Conservation (phyloP, 2,888 invertebrate species). For the Liopterus haemorrhoidalis region DNA sequence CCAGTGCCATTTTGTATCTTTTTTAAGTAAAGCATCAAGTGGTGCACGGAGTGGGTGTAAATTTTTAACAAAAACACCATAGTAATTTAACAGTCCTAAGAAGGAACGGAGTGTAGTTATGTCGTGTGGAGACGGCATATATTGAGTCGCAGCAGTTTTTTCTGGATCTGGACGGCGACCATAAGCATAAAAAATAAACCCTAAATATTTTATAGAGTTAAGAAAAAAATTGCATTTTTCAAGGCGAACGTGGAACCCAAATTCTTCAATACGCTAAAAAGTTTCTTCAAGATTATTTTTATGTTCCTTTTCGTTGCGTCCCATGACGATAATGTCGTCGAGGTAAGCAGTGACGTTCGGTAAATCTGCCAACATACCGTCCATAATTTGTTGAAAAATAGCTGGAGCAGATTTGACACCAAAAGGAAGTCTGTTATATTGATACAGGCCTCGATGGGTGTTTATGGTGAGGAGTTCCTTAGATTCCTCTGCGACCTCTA, state of each 20-base stretch:
- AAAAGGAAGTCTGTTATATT: conserved; percentile 38
- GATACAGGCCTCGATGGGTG: conserved; percentile 34
- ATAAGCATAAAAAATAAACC: not conserved
- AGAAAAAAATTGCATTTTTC: not conserved
- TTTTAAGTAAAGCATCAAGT: not conserved
- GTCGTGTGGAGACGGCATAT: conserved; percentile 1
- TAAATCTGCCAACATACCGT: conserved; percentile 16
- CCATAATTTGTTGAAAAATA: conserved; percentile 36
- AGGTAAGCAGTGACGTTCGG: conserved; percentile 10
- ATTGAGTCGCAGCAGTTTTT: not conserved
- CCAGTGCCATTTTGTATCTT: not conserved
- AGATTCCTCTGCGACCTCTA: conserved; percentile 11
- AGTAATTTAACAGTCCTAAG: not conserved
- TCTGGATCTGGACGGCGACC: not conserved
- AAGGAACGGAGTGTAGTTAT: too few species aligned
- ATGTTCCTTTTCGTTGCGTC: too few species aligned
- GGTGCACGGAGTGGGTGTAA: not conserved
- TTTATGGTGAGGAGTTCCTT: conserved; percentile 4
- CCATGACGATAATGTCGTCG: too few species aligned
- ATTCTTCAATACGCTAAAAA: too few species aligned
- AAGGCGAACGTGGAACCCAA: not conserved
- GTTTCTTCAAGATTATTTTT: too few species aligned
- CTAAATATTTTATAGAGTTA: not conserved
- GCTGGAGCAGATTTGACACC: conserved; percentile 37
- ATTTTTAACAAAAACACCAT: not conserved